Percentiles rank a stretch among this genome's conserved stretches.
phyloP scores from a whole-genome alignment of 2,113 vertebrate species.

The Amphilophus citrinellus region DNA sequence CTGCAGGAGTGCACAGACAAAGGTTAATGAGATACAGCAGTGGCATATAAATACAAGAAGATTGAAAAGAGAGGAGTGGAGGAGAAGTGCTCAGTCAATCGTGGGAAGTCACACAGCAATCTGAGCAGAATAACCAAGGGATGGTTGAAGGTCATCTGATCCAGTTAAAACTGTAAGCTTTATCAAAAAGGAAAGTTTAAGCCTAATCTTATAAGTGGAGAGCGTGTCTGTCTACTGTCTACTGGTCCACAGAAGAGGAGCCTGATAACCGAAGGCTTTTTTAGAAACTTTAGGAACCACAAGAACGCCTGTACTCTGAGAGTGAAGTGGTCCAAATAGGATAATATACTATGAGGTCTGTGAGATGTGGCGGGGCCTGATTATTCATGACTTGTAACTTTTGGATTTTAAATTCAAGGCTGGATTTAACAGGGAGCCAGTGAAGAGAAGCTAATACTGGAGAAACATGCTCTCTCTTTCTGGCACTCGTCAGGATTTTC shows the following conservation, averaged over 20 bases:
- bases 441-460: not conserved
- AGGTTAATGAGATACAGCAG: not conserved
- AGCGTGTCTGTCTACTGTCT: not conserved
- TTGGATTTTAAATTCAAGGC: not conserved
- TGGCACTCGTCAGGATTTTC: no score
- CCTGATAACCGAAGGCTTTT: not conserved
- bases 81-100: no score
- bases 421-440: accelerated
- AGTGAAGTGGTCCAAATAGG: not conserved
- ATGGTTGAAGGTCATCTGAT: not conserved
- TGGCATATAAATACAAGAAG: not conserved
- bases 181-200: not conserved
- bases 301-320: not conserved
- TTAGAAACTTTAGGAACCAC: not conserved
- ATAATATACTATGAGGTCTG: not conserved
- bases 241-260: not conserved
- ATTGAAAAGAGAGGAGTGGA: no score
- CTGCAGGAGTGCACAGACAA: not conserved
- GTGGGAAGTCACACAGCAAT: no score
- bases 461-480: no score
- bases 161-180: not conserved
- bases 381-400: not conserved
- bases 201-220: not conserved
- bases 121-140: no score
- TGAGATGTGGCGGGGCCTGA: not conserved